These are phyloP conservation scores for Boloria selene DNA, from an alignment of 2,888 invertebrate genomes.

Conservation along the genomic window DNA sequence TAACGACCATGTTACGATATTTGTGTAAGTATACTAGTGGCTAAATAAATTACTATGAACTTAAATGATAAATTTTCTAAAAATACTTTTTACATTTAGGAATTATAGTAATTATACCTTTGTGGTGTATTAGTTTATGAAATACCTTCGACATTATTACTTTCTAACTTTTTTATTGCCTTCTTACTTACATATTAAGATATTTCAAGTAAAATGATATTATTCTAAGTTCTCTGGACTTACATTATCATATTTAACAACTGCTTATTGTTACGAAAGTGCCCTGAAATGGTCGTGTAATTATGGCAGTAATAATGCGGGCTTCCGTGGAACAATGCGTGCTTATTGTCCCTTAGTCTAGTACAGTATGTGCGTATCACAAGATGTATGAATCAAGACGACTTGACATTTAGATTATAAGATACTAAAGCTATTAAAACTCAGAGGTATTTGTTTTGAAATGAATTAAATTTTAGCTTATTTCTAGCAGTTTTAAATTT, in stretches of 20 bases:
- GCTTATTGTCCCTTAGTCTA: conserved; percentile 16
- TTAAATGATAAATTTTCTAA: too few relatives aligned
- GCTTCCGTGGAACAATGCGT: conserved; percentile 21
- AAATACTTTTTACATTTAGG: too few relatives aligned
- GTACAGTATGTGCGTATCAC: conserved; percentile 5
- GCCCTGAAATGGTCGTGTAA: conserved; percentile 24
- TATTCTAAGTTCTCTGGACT: conserved; percentile 2
- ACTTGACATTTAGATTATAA: conserved; percentile 3
- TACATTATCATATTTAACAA: conserved; percentile 20
- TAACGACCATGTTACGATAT: too few relatives aligned
- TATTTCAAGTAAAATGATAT: neutral
- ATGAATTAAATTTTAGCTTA: too few relatives aligned
- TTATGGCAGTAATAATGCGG: conserved; percentile 24
- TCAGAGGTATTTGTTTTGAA: neutral
- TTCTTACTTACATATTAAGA: neutral
- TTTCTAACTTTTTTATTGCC: too few relatives aligned
- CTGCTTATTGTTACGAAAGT: conserved; percentile 25
- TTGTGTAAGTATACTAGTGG: too few relatives aligned
- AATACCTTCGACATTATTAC: too few relatives aligned
- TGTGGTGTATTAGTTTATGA: too few relatives aligned
- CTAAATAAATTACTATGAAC: too few relatives aligned
- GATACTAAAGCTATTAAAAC: conserved; percentile 1
- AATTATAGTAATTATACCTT: too few relatives aligned
- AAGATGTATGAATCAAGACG: conserved; percentile 12
- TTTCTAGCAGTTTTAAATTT: too few relatives aligned